These are phyloP conservation scores for Vultur gryphus DNA, from an alignment of 2,797 vertebrate genomes.

Conservation along the genomic window DNA sequence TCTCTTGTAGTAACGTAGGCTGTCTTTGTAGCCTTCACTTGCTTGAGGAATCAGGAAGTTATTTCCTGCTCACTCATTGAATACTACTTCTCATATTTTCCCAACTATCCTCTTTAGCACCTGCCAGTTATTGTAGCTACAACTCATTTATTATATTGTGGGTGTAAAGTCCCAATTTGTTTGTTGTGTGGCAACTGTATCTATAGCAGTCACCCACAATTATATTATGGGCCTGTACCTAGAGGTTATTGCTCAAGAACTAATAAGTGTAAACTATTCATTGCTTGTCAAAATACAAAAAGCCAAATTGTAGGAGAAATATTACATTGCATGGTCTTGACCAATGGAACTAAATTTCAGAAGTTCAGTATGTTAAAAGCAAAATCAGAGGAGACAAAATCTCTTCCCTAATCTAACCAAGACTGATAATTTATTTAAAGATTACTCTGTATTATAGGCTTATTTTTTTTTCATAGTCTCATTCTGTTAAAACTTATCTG, in stretches of 20 bases:
- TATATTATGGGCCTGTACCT: not conserved
- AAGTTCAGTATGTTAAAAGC: not conserved
- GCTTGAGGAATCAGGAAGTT: not conserved
- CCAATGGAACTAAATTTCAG: not conserved
- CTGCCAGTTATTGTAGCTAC: not conserved
- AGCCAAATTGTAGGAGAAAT: not conserved
- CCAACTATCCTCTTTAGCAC: not conserved
- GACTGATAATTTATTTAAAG: not conserved
- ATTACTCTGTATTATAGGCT: not conserved
- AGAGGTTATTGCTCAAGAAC: not conserved
- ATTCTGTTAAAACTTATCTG: not conserved
- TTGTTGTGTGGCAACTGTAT: conserved; percentile 12
- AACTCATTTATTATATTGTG: not conserved
- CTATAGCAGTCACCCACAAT: not conserved
- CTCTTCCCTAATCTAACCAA: not conserved
- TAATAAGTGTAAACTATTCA: not conserved
- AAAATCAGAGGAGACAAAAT: not conserved
- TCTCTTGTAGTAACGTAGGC: not conserved
- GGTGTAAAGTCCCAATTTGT: conserved; percentile 32
- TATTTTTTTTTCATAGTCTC: not conserved
- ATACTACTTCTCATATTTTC: not conserved
- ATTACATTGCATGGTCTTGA: not conserved
- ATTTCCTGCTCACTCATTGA: not conserved
- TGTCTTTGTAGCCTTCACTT: not conserved
- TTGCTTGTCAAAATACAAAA: not conserved